Conservation (phyloP, 2,888 invertebrate species). For the Xestia c-nigrum region DNA sequence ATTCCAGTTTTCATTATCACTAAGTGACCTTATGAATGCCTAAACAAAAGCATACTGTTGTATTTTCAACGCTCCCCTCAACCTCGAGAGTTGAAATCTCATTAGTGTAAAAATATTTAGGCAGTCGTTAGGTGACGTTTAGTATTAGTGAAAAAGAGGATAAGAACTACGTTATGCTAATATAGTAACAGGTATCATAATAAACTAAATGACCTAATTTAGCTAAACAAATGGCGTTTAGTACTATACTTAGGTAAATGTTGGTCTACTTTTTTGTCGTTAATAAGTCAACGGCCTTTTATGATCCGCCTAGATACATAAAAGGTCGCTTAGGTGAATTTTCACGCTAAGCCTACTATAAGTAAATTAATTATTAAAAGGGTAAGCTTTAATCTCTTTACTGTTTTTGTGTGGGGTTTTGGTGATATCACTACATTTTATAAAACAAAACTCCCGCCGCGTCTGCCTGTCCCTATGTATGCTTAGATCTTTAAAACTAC, state of each 20-base stretch:
- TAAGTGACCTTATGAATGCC: background rate
- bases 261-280: conserved; percentile 10
- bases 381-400: conserved; percentile 51
- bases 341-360: conserved; percentile 39
- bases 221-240: conserved; percentile 5
- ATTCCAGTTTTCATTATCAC: background rate
- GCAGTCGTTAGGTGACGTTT: background rate
- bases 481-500: no score
- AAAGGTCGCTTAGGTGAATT: conserved; percentile 33
- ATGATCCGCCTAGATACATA: conserved; percentile 11
- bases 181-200: conserved; percentile 11
- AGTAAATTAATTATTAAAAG: conserved; percentile 58
- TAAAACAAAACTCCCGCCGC: no score
- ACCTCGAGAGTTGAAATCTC: background rate
- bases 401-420: conserved; percentile 37
- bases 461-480: no score
- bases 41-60: background rate
- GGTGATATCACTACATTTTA: conserved; percentile 20
- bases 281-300: conserved; percentile 7
- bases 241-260: background rate
- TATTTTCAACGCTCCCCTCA: background rate
- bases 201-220: conserved; percentile 33
- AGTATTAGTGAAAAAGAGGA: background rate
- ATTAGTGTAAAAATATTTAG: background rate
- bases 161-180: background rate